These are phyloP conservation scores for Atta texana DNA, from an alignment of 1,140 invertebrate species.

Conservation along the genomic window DNA sequence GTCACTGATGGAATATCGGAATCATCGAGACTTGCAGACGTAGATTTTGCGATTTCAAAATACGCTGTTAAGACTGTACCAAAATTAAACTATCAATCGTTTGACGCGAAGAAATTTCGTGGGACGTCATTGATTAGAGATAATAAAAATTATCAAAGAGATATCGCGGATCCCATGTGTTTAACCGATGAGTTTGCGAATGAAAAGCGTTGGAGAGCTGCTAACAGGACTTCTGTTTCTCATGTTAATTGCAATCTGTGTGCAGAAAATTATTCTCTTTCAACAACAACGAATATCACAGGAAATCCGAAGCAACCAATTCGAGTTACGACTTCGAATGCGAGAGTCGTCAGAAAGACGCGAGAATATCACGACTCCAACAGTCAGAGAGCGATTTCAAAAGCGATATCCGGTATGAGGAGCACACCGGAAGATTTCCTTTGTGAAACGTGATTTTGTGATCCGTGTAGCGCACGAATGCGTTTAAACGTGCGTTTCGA, in stretches of 20 bases:
- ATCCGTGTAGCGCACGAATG: not conserved
- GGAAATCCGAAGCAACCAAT: not conserved
- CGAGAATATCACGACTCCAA: not conserved
- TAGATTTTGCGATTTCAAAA: constrained; percentile 24
- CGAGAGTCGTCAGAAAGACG: not conserved
- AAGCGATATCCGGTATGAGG: constrained; percentile 65
- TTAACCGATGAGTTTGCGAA: not conserved
- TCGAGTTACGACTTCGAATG: not conserved
- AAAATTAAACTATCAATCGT: not conserved
- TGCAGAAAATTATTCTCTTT: not conserved
- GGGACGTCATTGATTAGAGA: not conserved
- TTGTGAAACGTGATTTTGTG: constrained; percentile 69
- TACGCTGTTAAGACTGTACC: not conserved
- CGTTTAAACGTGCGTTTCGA: constrained; percentile 45
- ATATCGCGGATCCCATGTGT: not conserved
- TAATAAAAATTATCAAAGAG: not conserved
- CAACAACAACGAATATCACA: not conserved
- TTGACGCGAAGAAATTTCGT: not conserved
- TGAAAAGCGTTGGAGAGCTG: not conserved
- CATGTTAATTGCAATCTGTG: not conserved
- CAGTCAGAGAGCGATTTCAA: constrained; percentile 9
- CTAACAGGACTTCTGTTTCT: constrained; percentile 10
- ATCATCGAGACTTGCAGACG: not conserved
- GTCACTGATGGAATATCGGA: constrained; percentile 62
- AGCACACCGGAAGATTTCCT: constrained; percentile 76